phyloP scores from a whole-genome alignment of 2,113 vertebrate genomes.

The Cynoglossus semilaevis region DNA sequence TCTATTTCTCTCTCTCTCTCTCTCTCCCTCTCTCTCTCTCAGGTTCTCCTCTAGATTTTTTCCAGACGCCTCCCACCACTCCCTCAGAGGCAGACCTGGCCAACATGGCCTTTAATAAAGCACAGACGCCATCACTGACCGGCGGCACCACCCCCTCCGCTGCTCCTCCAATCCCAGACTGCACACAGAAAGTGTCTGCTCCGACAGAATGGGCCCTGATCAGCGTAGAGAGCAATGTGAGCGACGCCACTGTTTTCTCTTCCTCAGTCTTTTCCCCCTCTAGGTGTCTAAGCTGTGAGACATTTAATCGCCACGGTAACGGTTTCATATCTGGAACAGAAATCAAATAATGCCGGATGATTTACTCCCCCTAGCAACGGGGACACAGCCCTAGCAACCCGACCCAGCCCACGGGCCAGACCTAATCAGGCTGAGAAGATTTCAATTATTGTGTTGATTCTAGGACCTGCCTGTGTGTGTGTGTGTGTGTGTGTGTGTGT shows the following conservation, averaged over 20 bases:
- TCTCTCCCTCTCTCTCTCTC: too few relatives aligned
- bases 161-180: too few relatives aligned
- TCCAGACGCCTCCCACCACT: too few relatives aligned
- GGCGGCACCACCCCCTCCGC: too few relatives aligned
- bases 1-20: too few relatives aligned
- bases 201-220: too few relatives aligned
- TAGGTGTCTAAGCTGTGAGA: constrained; percentile 99
- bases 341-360: constrained; percentile 99
- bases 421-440: constrained; percentile 99
- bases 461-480: constrained; percentile 21
- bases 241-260: constrained; percentile 72
- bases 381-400: constrained; percentile 99
- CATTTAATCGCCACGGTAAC: constrained; percentile 99
- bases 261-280: constrained; percentile 76
- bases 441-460: constrained; percentile 99
- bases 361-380: constrained; percentile 99
- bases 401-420: constrained; percentile 94
- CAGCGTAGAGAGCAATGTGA: too few relatives aligned
- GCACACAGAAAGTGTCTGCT: too few relatives aligned
- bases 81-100: too few relatives aligned
- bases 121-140: too few relatives aligned
- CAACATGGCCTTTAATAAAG: too few relatives aligned
- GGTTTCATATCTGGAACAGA: constrained; percentile 99
- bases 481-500: not conserved
- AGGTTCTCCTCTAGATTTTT: too few relatives aligned